Percentiles rank a stretch among this genome's conserved stretches.
Evolutionary conservation across 2,888 invertebrate species (phyloP).

Genomic region (Ptychoptera contaminata): DNA sequence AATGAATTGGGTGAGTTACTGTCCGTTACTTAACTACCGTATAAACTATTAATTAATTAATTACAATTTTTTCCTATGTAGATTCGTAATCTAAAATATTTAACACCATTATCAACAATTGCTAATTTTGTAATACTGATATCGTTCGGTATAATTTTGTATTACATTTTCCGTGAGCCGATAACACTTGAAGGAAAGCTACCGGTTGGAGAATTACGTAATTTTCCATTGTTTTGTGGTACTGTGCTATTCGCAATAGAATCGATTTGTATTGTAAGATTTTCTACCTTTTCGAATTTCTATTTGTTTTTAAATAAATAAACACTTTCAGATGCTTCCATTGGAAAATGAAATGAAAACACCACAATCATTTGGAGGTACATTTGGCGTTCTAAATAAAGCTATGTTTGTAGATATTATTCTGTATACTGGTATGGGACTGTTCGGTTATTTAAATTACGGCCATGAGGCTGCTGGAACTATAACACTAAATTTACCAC

Average conservation of each 20-base stretch:
- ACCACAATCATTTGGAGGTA: constrained; percentile 63
- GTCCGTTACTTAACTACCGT: too few species aligned
- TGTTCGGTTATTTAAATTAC: constrained; percentile 81
- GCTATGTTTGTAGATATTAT: constrained; percentile 67
- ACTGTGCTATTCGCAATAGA: constrained; percentile 93
- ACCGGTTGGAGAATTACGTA: constrained; percentile 44
- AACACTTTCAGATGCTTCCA: constrained; percentile 71
- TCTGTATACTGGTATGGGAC: constrained; percentile 77
- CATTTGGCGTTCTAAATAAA: constrained; percentile 69
- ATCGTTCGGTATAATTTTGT: constrained; percentile 72
- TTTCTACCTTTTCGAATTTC: background rate
- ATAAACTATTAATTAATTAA: background rate
- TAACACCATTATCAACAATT: constrained; percentile 79
- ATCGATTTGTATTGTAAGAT: constrained; percentile 76
- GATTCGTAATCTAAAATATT: constrained; percentile 57
- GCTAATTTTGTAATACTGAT: constrained; percentile 73
- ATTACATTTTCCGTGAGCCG: constrained; percentile 64
- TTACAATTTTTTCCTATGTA: constrained; percentile 5
- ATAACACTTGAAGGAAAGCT: constrained; percentile 45
- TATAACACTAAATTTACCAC: constrained; percentile 73
- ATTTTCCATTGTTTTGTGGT: constrained; percentile 87
- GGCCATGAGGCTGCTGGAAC: constrained; percentile 57
- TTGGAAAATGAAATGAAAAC: constrained; percentile 89
- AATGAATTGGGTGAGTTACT: constrained; percentile 54
- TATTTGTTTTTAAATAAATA: constrained; percentile 6